Evolutionary conservation across 2,797 vertebrate genomes (phyloP).

Genomic region (Semaprochilodus insignis): DNA sequence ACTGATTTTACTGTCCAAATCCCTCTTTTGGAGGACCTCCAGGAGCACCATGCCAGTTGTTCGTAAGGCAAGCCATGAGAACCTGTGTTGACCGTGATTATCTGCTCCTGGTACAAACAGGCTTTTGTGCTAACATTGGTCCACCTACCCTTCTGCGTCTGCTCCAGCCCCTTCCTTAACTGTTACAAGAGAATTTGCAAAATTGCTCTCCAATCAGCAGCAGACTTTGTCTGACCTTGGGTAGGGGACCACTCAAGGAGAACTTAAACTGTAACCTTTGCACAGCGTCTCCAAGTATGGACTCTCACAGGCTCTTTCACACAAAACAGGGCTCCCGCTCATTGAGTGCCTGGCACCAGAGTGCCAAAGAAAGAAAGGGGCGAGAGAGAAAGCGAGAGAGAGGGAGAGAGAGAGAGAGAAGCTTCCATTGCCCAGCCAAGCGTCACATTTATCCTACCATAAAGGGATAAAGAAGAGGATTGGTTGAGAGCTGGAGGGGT

Average conservation of each 20-base stretch:
- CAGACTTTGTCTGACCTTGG: constrained; percentile 41
- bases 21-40: constrained; percentile 19
- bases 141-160: neutral
- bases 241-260: constrained; percentile 39
- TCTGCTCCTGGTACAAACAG: constrained; percentile 23
- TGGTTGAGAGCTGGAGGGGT: constrained; percentile 61
- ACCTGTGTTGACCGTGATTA: constrained; percentile 20
- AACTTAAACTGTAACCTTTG: constrained; percentile 66
- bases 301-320: constrained; percentile 54
- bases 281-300: constrained; percentile 62
- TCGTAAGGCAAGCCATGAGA: constrained; percentile 27
- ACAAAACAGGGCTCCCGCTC: constrained; percentile 43
- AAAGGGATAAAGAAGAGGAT: constrained; percentile 60
- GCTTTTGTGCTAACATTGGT: constrained; percentile 10
- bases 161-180: constrained; percentile 35
- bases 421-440: constrained; percentile 57
- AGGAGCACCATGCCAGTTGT: constrained; percentile 27
- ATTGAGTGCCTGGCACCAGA: constrained; percentile 56
- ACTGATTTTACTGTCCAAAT: constrained; percentile 20
- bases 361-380: constrained; percentile 54
- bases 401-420: constrained; percentile 51
- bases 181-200: constrained; percentile 13
- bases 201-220: constrained; percentile 32
- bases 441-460: constrained; percentile 68
- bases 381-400: constrained; percentile 39